phyloP scores from a whole-genome alignment of 2,113 vertebrate species.

The Pachycephala philippinensis region DNA sequence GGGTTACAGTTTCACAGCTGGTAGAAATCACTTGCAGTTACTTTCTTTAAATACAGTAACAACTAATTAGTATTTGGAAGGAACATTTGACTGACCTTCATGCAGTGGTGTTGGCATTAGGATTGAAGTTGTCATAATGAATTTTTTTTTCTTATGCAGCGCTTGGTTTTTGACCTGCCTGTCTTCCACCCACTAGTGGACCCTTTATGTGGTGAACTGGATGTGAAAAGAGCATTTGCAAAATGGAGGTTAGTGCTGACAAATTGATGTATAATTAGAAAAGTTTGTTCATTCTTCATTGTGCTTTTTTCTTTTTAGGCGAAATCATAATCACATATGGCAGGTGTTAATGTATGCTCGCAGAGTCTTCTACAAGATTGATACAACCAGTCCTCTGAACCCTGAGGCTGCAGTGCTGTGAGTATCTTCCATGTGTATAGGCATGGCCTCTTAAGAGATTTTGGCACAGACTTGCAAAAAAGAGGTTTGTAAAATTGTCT shows the following conservation, averaged over 20 bases:
- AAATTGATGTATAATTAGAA: no score
- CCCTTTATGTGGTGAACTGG: constrained; percentile 91
- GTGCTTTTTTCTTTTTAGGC: constrained; percentile 65
- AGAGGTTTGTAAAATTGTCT: background rate
- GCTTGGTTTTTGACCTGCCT: constrained; percentile 93
- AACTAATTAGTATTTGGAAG: background rate
- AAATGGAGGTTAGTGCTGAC: constrained; percentile 89
- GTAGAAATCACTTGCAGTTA: background rate
- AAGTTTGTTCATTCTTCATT: background rate
- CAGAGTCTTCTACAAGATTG: constrained; percentile 98
- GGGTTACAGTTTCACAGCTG: background rate
- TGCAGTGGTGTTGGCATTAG: background rate
- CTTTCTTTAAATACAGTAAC: background rate
- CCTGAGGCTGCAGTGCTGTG: constrained; percentile 96
- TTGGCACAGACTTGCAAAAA: background rate
- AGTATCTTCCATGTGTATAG: constrained; percentile 38
- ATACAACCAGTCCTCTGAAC: constrained; percentile 87
- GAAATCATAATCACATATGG: constrained; percentile 99
- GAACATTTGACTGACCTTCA: background rate
- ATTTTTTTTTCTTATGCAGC: constrained; percentile 65
- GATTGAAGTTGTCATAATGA: background rate
- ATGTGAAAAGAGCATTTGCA: constrained; percentile 94
- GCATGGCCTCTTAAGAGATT: background rate
- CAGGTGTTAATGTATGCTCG: constrained; percentile 96
- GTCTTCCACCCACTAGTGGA: constrained; percentile 96